Evolutionary conservation across 2,797 vertebrate genomes (phyloP).

Genomic region (Hemitrygon akajei): DNA sequence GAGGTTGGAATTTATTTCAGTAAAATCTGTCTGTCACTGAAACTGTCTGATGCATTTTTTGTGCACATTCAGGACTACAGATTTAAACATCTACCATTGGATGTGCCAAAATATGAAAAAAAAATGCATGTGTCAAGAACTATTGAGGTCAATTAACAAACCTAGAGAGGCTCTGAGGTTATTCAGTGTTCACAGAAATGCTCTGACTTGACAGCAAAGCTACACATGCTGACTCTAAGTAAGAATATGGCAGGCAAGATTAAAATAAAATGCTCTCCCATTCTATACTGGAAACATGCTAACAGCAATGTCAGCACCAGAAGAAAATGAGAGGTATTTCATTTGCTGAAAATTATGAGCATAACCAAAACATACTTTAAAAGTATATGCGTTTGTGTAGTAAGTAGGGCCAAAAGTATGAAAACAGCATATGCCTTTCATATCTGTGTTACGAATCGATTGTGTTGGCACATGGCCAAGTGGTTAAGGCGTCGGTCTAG

Average conservation of each 20-base stretch:
- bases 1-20: neutral
- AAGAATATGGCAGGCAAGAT: neutral
- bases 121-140: constrained; percentile 15
- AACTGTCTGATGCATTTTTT: neutral
- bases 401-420: neutral
- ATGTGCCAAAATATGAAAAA: neutral
- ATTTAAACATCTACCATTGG: neutral
- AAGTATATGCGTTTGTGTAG: neutral
- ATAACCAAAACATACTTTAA: neutral
- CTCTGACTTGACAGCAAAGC: neutral
- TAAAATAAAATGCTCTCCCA: neutral
- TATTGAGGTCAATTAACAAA: constrained; percentile 23
- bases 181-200: neutral
- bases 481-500: too few species aligned
- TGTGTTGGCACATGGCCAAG: too few species aligned
- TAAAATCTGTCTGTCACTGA: neutral
- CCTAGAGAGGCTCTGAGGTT: constrained; percentile 3
- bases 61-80: neutral
- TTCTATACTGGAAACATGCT: neutral
- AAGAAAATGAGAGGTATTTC: neutral
- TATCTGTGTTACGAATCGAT: neutral
- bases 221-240: neutral
- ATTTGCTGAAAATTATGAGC: neutral
- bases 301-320: neutral
- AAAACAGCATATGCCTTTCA: neutral